Conservation (phyloP, 1,140 invertebrate species). For the Philotrypesis tridentata region DNA sequence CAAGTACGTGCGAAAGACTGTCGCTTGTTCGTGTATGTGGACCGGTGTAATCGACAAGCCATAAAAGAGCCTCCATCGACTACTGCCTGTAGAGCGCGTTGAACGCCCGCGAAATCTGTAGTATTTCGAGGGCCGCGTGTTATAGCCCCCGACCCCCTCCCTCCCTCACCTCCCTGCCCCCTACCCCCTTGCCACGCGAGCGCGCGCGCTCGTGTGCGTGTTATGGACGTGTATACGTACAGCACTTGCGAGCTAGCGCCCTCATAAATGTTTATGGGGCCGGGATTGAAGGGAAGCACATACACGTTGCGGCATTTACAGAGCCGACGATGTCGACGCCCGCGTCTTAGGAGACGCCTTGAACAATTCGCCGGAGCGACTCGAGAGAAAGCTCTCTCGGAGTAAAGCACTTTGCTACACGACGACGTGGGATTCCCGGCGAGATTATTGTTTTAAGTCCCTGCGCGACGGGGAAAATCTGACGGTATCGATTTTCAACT, state of each 20-base stretch:
- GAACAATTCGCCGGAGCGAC: neutral
- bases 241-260: neutral
- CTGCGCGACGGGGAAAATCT: neutral
- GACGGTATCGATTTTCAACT: too few relatives aligned
- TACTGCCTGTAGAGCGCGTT: neutral
- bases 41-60: neutral
- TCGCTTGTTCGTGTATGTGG: neutral
- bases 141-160: neutral
- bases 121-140: neutral
- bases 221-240: neutral
- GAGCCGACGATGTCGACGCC: neutral
- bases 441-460: conserved; percentile 30
- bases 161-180: too few relatives aligned
- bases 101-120: neutral
- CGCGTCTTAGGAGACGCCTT: neutral
- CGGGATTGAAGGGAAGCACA: conserved; percentile 26
- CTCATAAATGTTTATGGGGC: conserved; percentile 46
- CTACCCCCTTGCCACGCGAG: neutral
- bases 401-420: neutral
- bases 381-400: neutral
- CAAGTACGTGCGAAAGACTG: neutral
- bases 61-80: conserved; percentile 26
- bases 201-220: neutral
- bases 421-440: neutral
- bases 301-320: neutral